Conservation (phyloP, 2,113 vertebrate species). For the Malurus elegans region DNA sequence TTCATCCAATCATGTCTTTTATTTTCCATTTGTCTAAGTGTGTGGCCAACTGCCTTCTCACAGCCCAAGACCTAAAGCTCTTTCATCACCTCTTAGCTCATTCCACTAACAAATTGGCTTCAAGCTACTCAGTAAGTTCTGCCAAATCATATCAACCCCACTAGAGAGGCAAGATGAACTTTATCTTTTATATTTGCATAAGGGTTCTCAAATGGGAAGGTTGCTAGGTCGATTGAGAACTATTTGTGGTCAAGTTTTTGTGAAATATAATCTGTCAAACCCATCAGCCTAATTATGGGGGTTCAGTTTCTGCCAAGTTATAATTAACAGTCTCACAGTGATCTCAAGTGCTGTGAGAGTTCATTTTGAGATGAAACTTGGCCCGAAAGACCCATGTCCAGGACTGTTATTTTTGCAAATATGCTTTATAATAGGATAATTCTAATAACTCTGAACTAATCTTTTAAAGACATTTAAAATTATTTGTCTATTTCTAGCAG, state of each 20-base stretch:
- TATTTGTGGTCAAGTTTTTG: background rate
- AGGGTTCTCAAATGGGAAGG: background rate
- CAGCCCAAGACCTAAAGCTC: background rate
- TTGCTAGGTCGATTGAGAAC: background rate
- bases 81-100: background rate
- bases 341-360: background rate
- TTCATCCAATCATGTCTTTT: background rate
- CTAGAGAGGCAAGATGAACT: background rate
- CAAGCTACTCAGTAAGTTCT: background rate
- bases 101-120: background rate
- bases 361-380: constrained; percentile 29
- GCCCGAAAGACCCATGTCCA: background rate
- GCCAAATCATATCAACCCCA: background rate
- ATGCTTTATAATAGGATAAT: background rate
- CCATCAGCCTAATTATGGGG: background rate
- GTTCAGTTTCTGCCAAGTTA: constrained; percentile 1
- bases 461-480: background rate
- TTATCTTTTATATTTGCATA: background rate
- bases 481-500: background rate
- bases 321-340: background rate
- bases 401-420: background rate
- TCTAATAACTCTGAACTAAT: background rate
- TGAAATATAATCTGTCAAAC: background rate
- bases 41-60: background rate
- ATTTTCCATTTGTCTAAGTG: background rate